A percentile compares a stretch with the other conserved stretches of the same genome.
Conservation (phyloP, 2,888 invertebrate species). For the Morinoia aosen region DNA sequence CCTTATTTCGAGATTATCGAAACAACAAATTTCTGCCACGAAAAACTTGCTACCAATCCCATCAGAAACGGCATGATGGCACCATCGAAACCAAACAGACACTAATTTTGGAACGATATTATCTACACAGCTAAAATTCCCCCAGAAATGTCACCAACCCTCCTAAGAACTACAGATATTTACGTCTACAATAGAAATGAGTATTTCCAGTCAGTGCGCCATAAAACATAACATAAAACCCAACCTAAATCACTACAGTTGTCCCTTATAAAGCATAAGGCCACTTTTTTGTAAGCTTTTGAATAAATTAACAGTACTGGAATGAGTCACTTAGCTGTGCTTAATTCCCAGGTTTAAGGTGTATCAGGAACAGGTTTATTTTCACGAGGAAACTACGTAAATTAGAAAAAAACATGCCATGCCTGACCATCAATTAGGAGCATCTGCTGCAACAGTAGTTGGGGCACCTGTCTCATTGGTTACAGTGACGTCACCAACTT, state of each 20-base stretch:
- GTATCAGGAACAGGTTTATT: background rate
- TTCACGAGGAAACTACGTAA: background rate
- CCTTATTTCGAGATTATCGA: background rate
- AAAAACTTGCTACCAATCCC: background rate
- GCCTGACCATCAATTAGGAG: background rate
- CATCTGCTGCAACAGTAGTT: background rate
- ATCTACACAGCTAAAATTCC: background rate
- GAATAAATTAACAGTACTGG: background rate
- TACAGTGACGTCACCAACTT: background rate
- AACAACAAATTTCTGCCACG: background rate
- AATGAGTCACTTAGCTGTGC: background rate
- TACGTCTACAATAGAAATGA: background rate
- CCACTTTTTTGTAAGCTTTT: background rate
- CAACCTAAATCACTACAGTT: background rate
- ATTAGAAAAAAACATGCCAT: background rate
- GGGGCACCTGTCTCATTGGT: background rate
- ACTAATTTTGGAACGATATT: background rate
- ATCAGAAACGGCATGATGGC: background rate
- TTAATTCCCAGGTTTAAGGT: background rate
- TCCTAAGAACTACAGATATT: background rate
- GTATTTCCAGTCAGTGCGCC: background rate
- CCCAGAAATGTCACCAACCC: background rate
- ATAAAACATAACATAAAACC: background rate
- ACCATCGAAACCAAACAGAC: background rate
- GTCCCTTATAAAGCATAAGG: background rate